A percentile compares a stretch with the other conserved stretches of the same genome.
These are phyloP conservation scores for Macaria notata DNA, from an alignment of 2,888 invertebrate species.

Conservation along the genomic window DNA sequence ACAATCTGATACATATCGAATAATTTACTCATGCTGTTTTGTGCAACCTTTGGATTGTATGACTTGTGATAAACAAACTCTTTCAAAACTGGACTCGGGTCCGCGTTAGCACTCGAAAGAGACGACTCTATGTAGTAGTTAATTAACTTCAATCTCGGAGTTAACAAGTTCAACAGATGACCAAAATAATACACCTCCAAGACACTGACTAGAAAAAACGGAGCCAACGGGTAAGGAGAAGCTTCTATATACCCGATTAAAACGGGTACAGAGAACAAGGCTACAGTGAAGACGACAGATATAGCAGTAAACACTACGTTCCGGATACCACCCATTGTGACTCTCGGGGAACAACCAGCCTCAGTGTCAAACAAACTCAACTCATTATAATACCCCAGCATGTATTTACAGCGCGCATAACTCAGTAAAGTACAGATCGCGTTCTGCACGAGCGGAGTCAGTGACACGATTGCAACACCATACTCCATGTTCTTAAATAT, in stretches of 20 bases:
- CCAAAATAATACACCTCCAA: conserved; percentile 54
- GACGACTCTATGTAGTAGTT: conserved; percentile 53
- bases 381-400: conserved; percentile 46
- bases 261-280: conserved; percentile 29
- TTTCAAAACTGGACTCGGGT: conserved; percentile 35
- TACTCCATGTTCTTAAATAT: background rate
- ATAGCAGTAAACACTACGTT: conserved; percentile 38
- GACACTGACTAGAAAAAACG: conserved; percentile 38
- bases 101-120: conserved; percentile 34
- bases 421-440: conserved; percentile 39
- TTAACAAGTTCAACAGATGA: conserved; percentile 52
- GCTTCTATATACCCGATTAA: conserved; percentile 14
- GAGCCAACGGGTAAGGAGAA: conserved; percentile 27
- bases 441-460: conserved; percentile 29
- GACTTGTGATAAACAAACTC: conserved; percentile 39
- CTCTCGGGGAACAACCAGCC: conserved; percentile 47
- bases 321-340: conserved; percentile 39
- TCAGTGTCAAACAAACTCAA: conserved; percentile 51
- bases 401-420: conserved; percentile 41
- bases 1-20: conserved; percentile 58
- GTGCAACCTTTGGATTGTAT: conserved; percentile 31
- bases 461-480: background rate
- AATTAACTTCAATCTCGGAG: conserved; percentile 52
- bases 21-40: conserved; percentile 49
- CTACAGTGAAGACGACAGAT: conserved; percentile 32